phyloP scores from a whole-genome alignment of 2,888 invertebrate species.

The Eupithecia tripunctaria region DNA sequence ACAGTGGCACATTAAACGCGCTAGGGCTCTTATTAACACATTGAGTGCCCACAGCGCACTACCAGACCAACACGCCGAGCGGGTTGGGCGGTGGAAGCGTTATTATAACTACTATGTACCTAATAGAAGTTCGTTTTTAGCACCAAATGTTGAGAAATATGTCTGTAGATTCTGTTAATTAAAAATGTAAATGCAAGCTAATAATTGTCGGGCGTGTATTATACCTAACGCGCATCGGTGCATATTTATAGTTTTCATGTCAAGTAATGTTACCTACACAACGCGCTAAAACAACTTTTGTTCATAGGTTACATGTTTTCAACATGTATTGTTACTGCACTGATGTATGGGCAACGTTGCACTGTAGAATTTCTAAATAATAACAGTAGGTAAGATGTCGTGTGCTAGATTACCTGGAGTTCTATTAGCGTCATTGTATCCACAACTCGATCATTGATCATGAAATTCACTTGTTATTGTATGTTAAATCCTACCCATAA shows the following conservation, averaged over 20 bases:
- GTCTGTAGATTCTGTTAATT: neutral
- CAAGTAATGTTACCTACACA: neutral
- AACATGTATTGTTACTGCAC: slow-evolving; percentile 11
- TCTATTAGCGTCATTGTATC: neutral
- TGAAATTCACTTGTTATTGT: neutral
- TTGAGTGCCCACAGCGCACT: neutral
- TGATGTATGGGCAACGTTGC: slow-evolving; percentile 7
- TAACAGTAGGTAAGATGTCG: slow-evolving; percentile 3
- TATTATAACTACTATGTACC: neutral
- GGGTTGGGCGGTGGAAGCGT: neutral
- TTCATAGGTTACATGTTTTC: slow-evolving; percentile 1
- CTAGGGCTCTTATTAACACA: neutral
- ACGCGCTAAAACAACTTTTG: slow-evolving; percentile 8
- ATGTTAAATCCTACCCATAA: neutral
- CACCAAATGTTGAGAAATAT: neutral
- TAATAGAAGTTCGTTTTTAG: neutral
- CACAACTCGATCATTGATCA: neutral
- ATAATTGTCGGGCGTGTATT: neutral
- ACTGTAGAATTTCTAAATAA: slow-evolving; percentile 13
- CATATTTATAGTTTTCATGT: neutral
- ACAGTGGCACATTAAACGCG: neutral
- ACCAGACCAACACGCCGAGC: neutral
- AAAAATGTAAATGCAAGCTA: neutral
- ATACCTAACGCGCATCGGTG: neutral
- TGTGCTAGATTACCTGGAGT: slow-evolving; percentile 11